Evolutionary conservation across 37 sponge, comb jelly and placozoan species (phyloP).

Genomic region (Hexactinellida sp.): DNA sequence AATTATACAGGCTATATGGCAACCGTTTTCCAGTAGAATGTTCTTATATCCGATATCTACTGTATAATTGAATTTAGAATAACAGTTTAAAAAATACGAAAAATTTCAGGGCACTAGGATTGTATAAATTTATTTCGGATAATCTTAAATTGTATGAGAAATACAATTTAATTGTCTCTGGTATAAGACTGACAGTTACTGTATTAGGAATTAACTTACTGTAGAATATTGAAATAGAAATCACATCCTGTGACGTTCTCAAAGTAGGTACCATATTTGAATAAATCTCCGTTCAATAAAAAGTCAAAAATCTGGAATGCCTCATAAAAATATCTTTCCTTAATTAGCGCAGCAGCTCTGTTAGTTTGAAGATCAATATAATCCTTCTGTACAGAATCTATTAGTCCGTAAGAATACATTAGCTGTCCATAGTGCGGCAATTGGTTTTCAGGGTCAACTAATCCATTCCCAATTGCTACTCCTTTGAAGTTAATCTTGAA

Average conservation of each 20-base stretch:
- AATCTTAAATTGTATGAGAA: too few species aligned
- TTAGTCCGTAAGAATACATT: conserved; percentile 41
- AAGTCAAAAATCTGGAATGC: conserved; percentile 62
- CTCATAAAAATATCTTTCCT: conserved; percentile 22
- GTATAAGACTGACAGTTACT: too few species aligned
- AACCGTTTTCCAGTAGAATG: too few species aligned
- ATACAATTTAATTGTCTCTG: too few species aligned
- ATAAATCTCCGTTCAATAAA: conserved; percentile 62
- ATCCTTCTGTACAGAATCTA: conserved; percentile 33
- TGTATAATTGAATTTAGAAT: too few species aligned
- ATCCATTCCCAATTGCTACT: conserved; percentile 68
- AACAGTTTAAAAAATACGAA: too few species aligned
- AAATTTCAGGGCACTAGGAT: too few species aligned
- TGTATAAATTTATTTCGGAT: too few species aligned
- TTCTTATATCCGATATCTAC: too few species aligned
- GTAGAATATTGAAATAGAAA: conserved; percentile 60
- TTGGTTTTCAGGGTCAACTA: conserved; percentile 62
- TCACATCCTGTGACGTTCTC: conserved; percentile 60
- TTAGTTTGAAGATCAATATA: conserved; percentile 28
- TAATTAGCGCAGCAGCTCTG: conserved; percentile 26
- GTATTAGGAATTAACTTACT: neutral
- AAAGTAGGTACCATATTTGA: conserved; percentile 60
- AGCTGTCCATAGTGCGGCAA: conserved; percentile 37
- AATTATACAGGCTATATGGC: too few species aligned
- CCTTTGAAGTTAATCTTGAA: conserved; percentile 61